Percentiles rank a stretch among this genome's conserved stretches.
These are phyloP conservation scores for Nylanderia fulva DNA, from an alignment of 1,140 invertebrate species.

Conservation along the genomic window DNA sequence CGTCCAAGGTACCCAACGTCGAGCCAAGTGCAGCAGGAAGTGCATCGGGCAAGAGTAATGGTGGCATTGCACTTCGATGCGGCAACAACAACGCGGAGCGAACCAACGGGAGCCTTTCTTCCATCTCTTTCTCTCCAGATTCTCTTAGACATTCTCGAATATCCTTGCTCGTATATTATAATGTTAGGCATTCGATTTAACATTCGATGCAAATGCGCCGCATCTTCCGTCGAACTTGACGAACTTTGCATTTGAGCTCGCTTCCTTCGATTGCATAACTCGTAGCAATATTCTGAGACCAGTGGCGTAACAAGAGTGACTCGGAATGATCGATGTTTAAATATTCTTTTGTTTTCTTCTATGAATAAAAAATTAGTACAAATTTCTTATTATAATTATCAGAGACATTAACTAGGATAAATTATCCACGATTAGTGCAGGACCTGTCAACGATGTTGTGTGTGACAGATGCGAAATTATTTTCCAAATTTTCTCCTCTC, in stretches of 20 bases:
- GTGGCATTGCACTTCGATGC: conserved; percentile 68
- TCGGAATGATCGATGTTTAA: neutral
- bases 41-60: conserved; percentile 68
- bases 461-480: neutral
- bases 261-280: conserved; percentile 19
- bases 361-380: neutral
- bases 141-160: conserved; percentile 36
- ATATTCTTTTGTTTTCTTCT: neutral
- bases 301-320: conserved; percentile 15
- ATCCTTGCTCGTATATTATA: conserved; percentile 63
- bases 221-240: conserved; percentile 32
- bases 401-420: too few relatives aligned
- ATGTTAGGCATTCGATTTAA: conserved; percentile 52
- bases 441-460: neutral
- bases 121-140: conserved; percentile 1
- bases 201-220: conserved; percentile 27
- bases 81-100: conserved; percentile 49
- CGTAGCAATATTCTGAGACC: too few relatives aligned
- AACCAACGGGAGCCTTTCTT: conserved; percentile 40
- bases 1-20: neutral
- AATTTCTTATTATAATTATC: too few relatives aligned
- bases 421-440: too few relatives aligned
- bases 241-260: conserved; percentile 6
- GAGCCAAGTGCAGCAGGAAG: conserved; percentile 57
- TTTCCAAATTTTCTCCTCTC: conserved; percentile 23